Base-by-base conservation (phyloP, 2,113 vertebrate species). In the Coptodon rendalli region DNA sequence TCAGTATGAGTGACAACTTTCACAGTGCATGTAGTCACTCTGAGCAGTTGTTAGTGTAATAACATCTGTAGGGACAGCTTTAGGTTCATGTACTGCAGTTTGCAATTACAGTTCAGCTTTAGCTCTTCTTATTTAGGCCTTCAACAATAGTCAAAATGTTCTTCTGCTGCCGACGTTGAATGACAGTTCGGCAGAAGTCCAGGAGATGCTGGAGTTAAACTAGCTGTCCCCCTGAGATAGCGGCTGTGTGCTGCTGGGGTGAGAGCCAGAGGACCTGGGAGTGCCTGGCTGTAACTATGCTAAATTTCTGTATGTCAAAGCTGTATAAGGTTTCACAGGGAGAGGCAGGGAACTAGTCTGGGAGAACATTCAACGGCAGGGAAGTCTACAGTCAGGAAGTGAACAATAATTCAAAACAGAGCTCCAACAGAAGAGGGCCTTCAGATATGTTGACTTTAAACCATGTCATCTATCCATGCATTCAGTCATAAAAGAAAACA, bases 381-480 rank as follows among this genome's bases (percentile, higher is more conserved):
- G 85, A 93, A 88, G 80, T 81, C 81, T 86, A 83, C 59, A 84
- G 89, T 85, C 93, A 96, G 94, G 95, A 96, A 95, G 93, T 91
- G 88, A 83, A 92, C 80, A 90, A 91, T 96, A 96, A 96, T 95
- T 95, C 87, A 96, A 95, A 96, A 89, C 95, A 96, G 94, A 90
- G 50, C 80, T 84, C 40, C 22, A 86, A 88, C 90, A 92, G 88
- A 91, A 84, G 87, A 80, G 50, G 85, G 56, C 89, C 82, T 92
- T 92, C 52, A 84, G 73, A 91, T 66, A 81, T 86, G 83, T 91
- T 87, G 68, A 89, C 85, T 92, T 87, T 87, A 86, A 80, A 84
- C 34, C 61, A 14, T 92, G 81, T 90, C 34, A 66, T 86, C 81
- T 81, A 88, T 80, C 63, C 88, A 71, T 38, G 53, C n/a, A 27